Base-by-base conservation (phyloP, 1,140 invertebrate genomes). In the Aplysia californica region DNA sequence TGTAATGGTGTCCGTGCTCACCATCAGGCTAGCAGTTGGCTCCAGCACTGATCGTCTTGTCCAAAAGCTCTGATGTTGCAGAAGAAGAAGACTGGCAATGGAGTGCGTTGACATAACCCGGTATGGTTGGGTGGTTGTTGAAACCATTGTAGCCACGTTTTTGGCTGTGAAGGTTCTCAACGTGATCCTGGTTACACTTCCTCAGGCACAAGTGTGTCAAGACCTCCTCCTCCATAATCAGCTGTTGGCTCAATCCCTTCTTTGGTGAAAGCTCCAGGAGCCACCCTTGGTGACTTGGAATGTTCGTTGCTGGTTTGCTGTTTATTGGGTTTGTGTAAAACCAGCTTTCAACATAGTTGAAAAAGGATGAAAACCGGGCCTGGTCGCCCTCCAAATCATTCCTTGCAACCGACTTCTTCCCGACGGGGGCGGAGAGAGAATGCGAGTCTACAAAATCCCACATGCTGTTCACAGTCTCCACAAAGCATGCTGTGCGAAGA, bases 171-270 rank as follows among this genome's bases (percentile, higher is more conserved):
- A 61, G 26, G 26, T 61, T 61, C 26, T 61, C 58, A 18, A 61
- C 58, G 26, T 61, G 58, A 61, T 61, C 58, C 29, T 61, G 58
- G 58, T 61, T 61, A 61, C 58, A 61, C 29, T 61, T 61, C 6
- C 58, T 10, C 29, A 61, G 26, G 26, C 58, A 61, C 20, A 61
- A 61, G 26, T 23, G 29, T 18, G 10, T 23, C 10, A 61, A 61
- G 26, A 61, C 10, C 10, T 61, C 29, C 29, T 61, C 10, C 29
- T 61, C 58, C 10, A 6, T 20, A 10, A 61, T 18, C 29, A 61
- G 26, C 6, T 29, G 6, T 23, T 18, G 10, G 58, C 58, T 18
- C 10, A 61, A 26, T 10, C 10, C 10, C 58, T 61, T 61, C 6
- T 18, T 18, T 18, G 10, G 10, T 61, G 10, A 18, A 61, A 61